Evolutionary conservation across 2,113 vertebrate genomes (phyloP).

Genomic region (Fukomys damarensis): DNA sequence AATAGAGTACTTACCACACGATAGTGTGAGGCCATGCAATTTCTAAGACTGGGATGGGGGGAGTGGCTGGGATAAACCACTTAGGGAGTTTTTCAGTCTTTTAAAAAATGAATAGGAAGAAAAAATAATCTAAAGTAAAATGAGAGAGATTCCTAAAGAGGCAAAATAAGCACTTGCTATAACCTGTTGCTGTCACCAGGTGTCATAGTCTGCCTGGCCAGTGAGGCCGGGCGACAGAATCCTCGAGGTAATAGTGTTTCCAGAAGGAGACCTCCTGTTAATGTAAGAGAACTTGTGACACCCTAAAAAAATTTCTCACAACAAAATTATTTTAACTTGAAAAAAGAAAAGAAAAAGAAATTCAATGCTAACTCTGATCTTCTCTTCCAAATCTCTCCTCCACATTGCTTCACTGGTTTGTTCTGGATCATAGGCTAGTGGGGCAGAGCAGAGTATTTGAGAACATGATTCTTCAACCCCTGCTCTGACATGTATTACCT

Average conservation of each 20-base stretch:
- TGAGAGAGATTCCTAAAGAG: no score
- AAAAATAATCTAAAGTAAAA: no score
- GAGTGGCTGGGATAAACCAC: not conserved
- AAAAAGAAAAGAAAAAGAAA: not conserved
- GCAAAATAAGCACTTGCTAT: conserved; percentile 60
- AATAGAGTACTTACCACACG: not conserved
- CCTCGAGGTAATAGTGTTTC: not conserved
- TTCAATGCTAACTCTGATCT: not conserved
- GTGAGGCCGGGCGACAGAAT: not conserved
- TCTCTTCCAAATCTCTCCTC: conserved; percentile 25
- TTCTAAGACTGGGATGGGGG: not conserved
- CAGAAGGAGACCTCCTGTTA: not conserved
- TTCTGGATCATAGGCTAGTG: not conserved
- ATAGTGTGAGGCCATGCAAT: not conserved
- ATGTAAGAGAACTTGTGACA: not conserved
- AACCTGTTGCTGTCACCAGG: not conserved
- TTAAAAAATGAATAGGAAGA: not conserved
- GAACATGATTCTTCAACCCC: not conserved
- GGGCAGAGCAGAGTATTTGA: not conserved
- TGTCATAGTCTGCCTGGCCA: conserved; percentile 4
- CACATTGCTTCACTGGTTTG: not conserved
- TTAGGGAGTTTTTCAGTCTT: not conserved
- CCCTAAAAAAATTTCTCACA: not conserved
- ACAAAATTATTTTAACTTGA: not conserved
- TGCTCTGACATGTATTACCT: not conserved